phyloP scores from a whole-genome alignment of 2,888 invertebrate species.

The Meteorus colon region DNA sequence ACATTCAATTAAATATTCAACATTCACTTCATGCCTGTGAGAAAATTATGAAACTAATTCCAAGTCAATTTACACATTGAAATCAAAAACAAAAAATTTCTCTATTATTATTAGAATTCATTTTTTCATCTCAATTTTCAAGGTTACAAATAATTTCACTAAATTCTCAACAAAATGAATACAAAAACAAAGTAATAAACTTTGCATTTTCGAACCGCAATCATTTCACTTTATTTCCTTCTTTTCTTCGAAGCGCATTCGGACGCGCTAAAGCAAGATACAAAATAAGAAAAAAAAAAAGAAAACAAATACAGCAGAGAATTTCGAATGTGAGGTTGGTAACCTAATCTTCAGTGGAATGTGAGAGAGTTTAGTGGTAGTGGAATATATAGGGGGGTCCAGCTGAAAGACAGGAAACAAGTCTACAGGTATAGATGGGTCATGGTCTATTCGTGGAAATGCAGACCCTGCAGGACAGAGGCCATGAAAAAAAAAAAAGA shows the following conservation, averaged over 20 bases:
- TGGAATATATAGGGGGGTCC: conserved; percentile 11
- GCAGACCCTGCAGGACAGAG: not conserved
- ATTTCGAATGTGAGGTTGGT: conserved; percentile 27
- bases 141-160: too few species aligned
- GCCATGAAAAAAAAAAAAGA: not conserved
- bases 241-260: not conserved
- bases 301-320: not conserved
- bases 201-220: too few species aligned
- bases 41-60: too few species aligned
- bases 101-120: too few species aligned
- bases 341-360: conserved; percentile 57
- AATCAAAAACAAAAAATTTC: too few species aligned
- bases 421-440: conserved; percentile 30
- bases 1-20: not conserved
- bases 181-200: too few species aligned
- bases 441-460: conserved; percentile 43
- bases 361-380: conserved; percentile 29
- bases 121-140: too few species aligned
- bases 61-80: too few species aligned
- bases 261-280: not conserved
- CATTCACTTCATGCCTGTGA: not conserved
- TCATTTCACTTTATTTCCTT: not conserved
- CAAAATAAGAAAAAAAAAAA: not conserved
- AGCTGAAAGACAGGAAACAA: conserved; percentile 40
- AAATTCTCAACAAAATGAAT: too few species aligned